Evolutionary conservation across 2,113 vertebrate genomes (phyloP).

Genomic region (Nyctibius bracteatus): DNA sequence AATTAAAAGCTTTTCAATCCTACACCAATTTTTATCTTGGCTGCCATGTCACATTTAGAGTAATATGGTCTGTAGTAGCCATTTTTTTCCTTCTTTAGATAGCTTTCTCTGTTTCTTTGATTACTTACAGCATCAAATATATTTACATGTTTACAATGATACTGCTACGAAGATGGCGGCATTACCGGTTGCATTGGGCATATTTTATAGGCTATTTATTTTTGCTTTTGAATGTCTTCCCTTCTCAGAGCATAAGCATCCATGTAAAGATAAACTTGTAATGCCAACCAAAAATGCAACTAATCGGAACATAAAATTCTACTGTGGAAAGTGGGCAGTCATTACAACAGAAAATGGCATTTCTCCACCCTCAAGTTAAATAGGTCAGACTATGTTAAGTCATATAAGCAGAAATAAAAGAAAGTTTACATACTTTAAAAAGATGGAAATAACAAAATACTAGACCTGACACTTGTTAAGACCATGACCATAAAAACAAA

Average conservation of each 20-base stretch:
- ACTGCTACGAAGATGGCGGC: background rate
- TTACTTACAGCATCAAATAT: background rate
- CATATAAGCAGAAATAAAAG: background rate
- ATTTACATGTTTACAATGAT: background rate
- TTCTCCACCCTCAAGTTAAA: background rate
- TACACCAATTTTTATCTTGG: background rate
- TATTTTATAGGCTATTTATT: background rate
- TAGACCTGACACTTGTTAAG: background rate
- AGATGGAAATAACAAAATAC: background rate
- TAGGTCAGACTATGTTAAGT: background rate
- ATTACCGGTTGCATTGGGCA: accelerated
- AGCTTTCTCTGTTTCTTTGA: background rate
- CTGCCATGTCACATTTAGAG: background rate
- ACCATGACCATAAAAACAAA: background rate
- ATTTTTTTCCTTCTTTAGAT: background rate
- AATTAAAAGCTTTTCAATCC: background rate
- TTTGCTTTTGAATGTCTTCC: background rate
- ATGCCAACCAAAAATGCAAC: background rate
- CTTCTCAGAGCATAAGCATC: background rate
- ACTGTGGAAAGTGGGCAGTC: background rate
- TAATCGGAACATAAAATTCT: background rate
- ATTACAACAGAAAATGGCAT: background rate
- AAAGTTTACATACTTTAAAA: background rate
- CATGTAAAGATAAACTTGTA: background rate
- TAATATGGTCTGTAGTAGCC: background rate